These are phyloP conservation scores for Parauchenoglanis punctatus DNA, from an alignment of 2,797 vertebrate genomes.

Conservation along the genomic window DNA sequence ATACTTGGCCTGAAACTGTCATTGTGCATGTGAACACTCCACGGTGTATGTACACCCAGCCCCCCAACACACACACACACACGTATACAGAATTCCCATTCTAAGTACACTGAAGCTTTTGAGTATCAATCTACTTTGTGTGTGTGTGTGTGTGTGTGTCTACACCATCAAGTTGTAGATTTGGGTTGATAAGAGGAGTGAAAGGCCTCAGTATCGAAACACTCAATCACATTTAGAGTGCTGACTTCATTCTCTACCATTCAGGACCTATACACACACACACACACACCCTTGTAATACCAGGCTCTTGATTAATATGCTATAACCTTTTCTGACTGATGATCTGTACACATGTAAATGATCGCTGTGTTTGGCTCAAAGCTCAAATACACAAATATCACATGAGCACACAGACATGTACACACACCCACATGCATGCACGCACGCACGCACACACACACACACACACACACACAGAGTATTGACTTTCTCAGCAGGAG, in stretches of 20 bases:
- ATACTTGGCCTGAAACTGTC: constrained; percentile 50
- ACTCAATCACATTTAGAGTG: constrained; percentile 39
- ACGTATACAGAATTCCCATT: background rate
- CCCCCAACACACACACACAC: background rate
- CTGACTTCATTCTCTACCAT: constrained; percentile 22
- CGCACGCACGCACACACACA: constrained; percentile 4
- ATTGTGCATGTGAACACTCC: constrained; percentile 45
- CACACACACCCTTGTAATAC: constrained; percentile 13
- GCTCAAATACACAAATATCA: background rate
- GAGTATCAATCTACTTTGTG: background rate
- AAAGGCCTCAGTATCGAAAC: constrained; percentile 25
- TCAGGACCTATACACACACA: background rate
- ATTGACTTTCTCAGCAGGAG: constrained; percentile 50
- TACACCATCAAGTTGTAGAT: constrained; percentile 36
- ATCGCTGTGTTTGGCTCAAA: constrained; percentile 25
- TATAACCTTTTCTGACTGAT: constrained; percentile 21
- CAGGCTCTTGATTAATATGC: constrained; percentile 24
- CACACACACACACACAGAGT: constrained; percentile 21
- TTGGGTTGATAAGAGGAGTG: constrained; percentile 27
- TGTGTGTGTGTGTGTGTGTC: background rate
- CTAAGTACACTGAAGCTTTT: constrained; percentile 23
- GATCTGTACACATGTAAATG: constrained; percentile 14
- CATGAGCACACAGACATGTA: background rate
- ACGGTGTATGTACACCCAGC: constrained; percentile 27
- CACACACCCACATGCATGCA: constrained; percentile 13